Evolutionary conservation across 2,888 invertebrate genomes (phyloP).

Genomic region (Caenorhabditis sinica): DNA sequence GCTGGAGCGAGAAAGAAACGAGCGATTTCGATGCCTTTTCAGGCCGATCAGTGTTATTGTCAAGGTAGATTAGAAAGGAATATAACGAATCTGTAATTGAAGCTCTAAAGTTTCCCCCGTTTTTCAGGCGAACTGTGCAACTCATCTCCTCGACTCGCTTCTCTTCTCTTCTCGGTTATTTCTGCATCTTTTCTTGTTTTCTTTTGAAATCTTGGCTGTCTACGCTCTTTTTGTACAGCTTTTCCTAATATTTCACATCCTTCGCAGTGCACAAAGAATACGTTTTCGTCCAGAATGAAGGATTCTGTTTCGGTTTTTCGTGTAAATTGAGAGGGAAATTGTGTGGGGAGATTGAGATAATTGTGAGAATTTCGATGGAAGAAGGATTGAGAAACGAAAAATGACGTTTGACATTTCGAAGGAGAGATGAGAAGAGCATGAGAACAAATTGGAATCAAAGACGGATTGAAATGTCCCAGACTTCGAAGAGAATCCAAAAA

Average conservation of each 20-base stretch:
- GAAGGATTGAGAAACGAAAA: too few relatives aligned
- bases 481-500: too few relatives aligned
- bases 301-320: conserved; percentile 5
- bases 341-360: not conserved
- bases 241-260: conserved; percentile 37
- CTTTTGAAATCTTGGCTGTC: conserved; percentile 33
- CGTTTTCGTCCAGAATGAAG: conserved; percentile 6
- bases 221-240: conserved; percentile 50
- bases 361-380: not conserved
- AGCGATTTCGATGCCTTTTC: conserved; percentile 30
- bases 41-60: conserved; percentile 60
- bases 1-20: conserved; percentile 29
- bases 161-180: not conserved
- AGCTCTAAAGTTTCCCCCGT: not conserved
- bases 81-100: not conserved
- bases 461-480: too few relatives aligned
- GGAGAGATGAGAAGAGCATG: not conserved
- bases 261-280: not conserved
- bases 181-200: conserved; percentile 30
- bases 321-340: conserved; percentile 1
- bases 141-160: conserved; percentile 20
- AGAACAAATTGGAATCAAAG: not conserved
- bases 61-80: conserved; percentile 28
- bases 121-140: conserved; percentile 63
- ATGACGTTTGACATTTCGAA: not conserved